Evolutionary conservation across 2,888 invertebrate species (phyloP), one percentile per base, ranked within the genome.

Genomic region (Lasioglossum morio): DNA sequence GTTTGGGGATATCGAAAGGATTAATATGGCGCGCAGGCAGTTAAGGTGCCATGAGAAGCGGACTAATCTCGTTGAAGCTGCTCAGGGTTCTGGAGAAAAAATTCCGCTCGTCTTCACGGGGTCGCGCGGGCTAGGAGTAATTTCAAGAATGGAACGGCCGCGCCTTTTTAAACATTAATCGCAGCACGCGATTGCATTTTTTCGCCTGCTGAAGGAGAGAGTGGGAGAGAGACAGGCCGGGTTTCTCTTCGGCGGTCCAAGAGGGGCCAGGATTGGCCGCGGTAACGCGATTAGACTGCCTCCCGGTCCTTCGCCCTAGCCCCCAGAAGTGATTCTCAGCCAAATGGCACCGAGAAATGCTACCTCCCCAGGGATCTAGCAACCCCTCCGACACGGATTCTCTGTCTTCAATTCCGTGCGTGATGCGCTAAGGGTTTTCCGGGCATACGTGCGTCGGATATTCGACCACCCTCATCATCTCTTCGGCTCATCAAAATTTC

Each of bases 111-210:
- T 81, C 73, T 48, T 43, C 63, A 60, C 46, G 46, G 74, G 82
- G 79, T 81, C 73, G 76, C 80, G 82, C 37, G 37, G 81, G 40
- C 43, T 30, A n/a, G 34, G 69, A 57, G 87, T 82, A 89, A 89
- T 90, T 89, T 82, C 80, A 78, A 81, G 85, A 90, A 81, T 90
- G 89, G 89, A 87, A 70, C 66, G 57, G 57, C 72, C 69, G 66
- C 78, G 76, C 79, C 84, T 84, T 81, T 88, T 91, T 87, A 91
- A 91, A 91, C 89, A 91, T 91, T 91, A 91, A 88, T 87, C 86
- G 84, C 81, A 77, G 77, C 53, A 82, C 86, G 85, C 82, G 86
- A 89, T 87, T 86, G 80, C 85, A 79, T 72, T 84, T 87, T 83
- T 84, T 79, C 60, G 69, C 23, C 86, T n/a, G 48, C 14, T 14